phyloP scores from a whole-genome alignment of 2,797 vertebrate species.

The Tiaroga cobitis region DNA sequence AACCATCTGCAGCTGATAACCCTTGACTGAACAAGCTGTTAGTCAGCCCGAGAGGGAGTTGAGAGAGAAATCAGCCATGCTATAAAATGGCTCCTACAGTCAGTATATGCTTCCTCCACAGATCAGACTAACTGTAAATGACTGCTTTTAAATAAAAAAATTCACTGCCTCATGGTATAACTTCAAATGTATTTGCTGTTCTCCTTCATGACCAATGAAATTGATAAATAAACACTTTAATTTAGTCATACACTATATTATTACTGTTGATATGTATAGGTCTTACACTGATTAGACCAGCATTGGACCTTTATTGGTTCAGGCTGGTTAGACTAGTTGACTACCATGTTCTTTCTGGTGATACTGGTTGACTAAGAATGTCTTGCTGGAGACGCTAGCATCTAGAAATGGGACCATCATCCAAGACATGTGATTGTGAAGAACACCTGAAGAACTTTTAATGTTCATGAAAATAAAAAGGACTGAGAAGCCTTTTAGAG shows the following conservation, averaged over 20 bases:
- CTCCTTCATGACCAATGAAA: neutral
- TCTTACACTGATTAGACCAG: neutral
- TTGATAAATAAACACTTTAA: neutral
- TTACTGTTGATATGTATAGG: neutral
- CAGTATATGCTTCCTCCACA: constrained; percentile 44
- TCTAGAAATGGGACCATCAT: neutral
- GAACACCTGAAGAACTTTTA: neutral
- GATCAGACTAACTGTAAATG: constrained; percentile 29
- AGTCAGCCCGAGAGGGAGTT: constrained; percentile 60
- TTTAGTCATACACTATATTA: neutral
- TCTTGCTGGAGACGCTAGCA: neutral
- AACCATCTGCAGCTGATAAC: constrained; percentile 77
- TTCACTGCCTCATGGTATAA: neutral
- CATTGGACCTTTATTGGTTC: neutral
- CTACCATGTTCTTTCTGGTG: neutral
- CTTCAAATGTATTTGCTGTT: neutral
- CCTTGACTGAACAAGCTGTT: constrained; percentile 78
- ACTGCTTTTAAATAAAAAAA: constrained; percentile 23
- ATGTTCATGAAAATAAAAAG: neutral
- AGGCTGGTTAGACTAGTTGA: neutral
- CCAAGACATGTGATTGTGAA: neutral
- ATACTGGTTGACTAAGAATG: neutral
- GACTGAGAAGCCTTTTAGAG: neutral
- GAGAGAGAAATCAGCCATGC: constrained; percentile 61
- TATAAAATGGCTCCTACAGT: constrained; percentile 60